Evolutionary conservation across 2,797 vertebrate genomes (phyloP), one percentile per base, ranked within the genome.

Genomic region (Ataeniobius toweri): DNA sequence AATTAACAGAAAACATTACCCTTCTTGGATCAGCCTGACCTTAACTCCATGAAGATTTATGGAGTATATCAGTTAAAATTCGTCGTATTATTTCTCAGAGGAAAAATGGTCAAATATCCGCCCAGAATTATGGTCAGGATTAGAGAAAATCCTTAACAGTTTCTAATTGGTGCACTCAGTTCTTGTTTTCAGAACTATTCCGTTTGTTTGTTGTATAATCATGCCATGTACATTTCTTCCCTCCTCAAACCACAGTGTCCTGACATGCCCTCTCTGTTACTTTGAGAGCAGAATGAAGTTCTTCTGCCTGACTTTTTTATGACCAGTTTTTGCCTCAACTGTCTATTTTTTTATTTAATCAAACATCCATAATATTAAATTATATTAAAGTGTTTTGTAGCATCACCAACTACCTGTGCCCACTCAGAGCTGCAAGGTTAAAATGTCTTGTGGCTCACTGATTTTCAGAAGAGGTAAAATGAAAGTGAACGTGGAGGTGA

Each of bases 341-440:
- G 75, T 65, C 61, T 12, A 46, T 59, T 76, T 51, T 76, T 8
- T 6, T 46, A 26, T 78, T 48, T 51, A 76, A n/a, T 73, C 68
- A 81, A 80, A 73, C 69, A 67, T 16, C 39, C 51, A 16, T 41
- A 44, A 73, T 65, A 71, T 70, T 74, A 3, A 67, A 80, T 79
- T 89, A 81, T 86, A 83, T 84, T 84, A 85, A 79, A 78, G 61
- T 58, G 82, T 71, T 81, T 81, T 61, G 70, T 74, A 8, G 46
- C 76, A 68, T 79, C 71, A 28, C 83, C 78, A 36, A 77, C 75
- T 50, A 75, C 75, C 36, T 58, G 61, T 75, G 48, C 67, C 75
- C 70, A 71, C 83, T 86, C 73, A 26, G 73, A 69, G 72, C 73
- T 61, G 0, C 50, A 0, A 59, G 2, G 69, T 0, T 22, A 72